phyloP scores from a whole-genome alignment of 2,113 vertebrate species.

The Microtus ochrogaster region DNA sequence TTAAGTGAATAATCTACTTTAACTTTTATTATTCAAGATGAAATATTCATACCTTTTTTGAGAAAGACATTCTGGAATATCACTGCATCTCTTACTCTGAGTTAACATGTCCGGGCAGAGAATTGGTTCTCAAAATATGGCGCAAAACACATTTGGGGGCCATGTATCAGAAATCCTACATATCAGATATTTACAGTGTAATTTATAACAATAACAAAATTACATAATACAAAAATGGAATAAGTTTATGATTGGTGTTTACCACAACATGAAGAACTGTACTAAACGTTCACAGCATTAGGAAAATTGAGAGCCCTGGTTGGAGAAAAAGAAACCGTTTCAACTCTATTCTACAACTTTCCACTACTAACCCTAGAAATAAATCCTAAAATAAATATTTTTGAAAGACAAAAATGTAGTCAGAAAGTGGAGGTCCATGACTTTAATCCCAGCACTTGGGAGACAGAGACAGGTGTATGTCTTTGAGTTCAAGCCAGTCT shows the following conservation, averaged over 20 bases:
- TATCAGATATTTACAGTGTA: neutral
- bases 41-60: neutral
- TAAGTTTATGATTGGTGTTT: neutral
- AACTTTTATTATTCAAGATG: neutral
- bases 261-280: neutral
- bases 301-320: neutral
- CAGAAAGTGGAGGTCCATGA: neutral
- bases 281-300: neutral
- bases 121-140: neutral
- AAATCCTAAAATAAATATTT: neutral
- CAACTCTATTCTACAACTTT: neutral
- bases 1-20: neutral
- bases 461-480: neutral
- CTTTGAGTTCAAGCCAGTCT: neutral
- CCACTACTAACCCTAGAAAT: neutral
- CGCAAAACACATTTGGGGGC: no score
- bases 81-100: neutral
- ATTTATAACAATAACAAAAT: neutral
- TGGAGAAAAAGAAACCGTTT: neutral
- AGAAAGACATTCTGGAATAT: neutral
- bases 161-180: neutral
- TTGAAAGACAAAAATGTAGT: neutral
- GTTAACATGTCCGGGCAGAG: neutral
- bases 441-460: neutral
- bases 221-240: neutral